These are phyloP conservation scores for Ptyas mucosa DNA, from an alignment of 2,113 vertebrate species.

Conservation along the genomic window DNA sequence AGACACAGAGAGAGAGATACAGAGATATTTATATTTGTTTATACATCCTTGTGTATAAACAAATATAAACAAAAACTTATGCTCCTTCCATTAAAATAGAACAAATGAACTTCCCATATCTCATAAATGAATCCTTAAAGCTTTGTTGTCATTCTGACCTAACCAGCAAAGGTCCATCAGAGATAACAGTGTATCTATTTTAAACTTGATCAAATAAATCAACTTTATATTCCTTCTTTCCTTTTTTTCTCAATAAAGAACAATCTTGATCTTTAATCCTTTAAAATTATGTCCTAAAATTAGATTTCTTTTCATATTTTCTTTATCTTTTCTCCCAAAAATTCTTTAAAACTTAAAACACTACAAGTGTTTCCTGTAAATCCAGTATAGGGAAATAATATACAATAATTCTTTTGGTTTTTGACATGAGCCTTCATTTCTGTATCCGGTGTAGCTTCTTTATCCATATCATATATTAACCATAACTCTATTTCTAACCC, in stretches of 20 bases:
- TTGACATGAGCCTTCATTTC: no score
- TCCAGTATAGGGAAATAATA: neutral
- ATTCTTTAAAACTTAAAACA: neutral
- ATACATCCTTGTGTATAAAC: neutral
- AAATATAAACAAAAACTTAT: neutral
- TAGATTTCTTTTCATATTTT: neutral
- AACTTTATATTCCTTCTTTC: neutral
- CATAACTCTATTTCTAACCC: no score
- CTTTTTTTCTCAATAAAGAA: neutral
- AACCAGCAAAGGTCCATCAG: neutral
- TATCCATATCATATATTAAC: no score
- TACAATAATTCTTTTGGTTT: no score
- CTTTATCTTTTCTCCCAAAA: neutral
- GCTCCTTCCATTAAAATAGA: neutral
- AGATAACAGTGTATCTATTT: neutral
- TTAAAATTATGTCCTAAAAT: neutral
- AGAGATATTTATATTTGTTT: neutral
- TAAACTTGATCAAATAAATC: neutral
- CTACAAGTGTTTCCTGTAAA: neutral
- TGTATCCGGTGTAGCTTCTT: no score
- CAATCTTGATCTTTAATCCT: neutral
- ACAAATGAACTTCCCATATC: neutral
- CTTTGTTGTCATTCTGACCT: neutral
- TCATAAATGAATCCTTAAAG: neutral
- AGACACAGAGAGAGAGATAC: no score